Evolutionary conservation across 2,113 vertebrate genomes (phyloP), one percentile per base, ranked within the genome.

Genomic region (Eulemur rufifrons): DNA sequence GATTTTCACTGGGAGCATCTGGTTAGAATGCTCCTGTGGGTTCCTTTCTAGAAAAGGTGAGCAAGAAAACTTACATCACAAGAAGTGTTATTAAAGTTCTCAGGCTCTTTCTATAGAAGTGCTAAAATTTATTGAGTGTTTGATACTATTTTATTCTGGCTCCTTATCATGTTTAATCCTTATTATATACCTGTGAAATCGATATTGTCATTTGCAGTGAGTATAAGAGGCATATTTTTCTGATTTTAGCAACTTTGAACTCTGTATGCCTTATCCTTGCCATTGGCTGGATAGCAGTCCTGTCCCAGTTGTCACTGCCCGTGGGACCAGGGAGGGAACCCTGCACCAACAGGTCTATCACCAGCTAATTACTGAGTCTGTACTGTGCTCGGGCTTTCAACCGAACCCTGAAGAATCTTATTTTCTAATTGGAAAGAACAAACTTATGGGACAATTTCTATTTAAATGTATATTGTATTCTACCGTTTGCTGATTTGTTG

Each of bases 271-370:
- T 42, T 18, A 5, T 37, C 29, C 14, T n/a, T 69, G 39, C 18
- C 32, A 8, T n/a, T 54, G 21, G 21, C 59, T n/a, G 20, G 25
- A 52, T 6, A 32, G 5, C 37, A 45, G 39, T 34, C 6, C 14
- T 25, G 1, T 8, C 18, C 54, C 7, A 4, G 10, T 14, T 42
- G 39, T 42, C 9, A 13, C 18, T n/a, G 39, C 5, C 5, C 0
- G 0, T 13, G 37, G 14, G 47, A 25, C 14, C 45, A 54, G 29
- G 32, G 39, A 32, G 37, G 8, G 47, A 14, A 34, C 13, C 10
- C 27, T 56, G 32, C 42, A 32, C 50, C 29, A 45, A 5, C 20
- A 56, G 45, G 7, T 71, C 20, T 6, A 29, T 23, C 3, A 23
- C 32, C 11, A 4, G 11, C 9, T 32, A 61, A 61, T 63, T 52